Evolutionary conservation across 2,888 invertebrate genomes (phyloP).

Genomic region (Brachyptera risi): DNA sequence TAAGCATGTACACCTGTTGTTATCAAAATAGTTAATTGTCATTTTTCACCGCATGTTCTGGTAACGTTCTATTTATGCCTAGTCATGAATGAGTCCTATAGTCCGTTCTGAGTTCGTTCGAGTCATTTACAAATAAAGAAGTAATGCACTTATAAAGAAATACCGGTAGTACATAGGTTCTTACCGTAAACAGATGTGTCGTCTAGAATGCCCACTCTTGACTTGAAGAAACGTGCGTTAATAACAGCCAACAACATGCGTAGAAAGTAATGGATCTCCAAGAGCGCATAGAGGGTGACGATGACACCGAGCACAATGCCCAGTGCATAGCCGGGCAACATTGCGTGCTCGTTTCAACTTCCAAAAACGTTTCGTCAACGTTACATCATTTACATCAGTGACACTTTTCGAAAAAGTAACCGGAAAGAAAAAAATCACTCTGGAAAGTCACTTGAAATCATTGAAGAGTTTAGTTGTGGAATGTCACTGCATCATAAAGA

Average conservation of each 20-base stretch:
- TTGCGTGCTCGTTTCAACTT: slow-evolving; percentile 25
- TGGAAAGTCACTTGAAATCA: not conserved
- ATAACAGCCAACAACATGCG: slow-evolving; percentile 64
- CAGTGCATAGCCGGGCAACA: slow-evolving; percentile 44
- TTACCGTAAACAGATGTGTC: slow-evolving; percentile 65
- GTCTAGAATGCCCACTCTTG: slow-evolving; percentile 60
- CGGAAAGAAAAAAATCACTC: too few relatives aligned
- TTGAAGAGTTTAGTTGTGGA: not conserved
- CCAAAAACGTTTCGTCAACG: not conserved
- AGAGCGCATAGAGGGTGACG: slow-evolving; percentile 56
- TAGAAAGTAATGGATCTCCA: slow-evolving; percentile 71
- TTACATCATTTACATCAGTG: too few relatives aligned
- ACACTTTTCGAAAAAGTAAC: too few relatives aligned
- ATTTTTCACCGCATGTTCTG: too few relatives aligned
- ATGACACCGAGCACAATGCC: slow-evolving; percentile 43
- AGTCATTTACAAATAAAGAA: too few relatives aligned
- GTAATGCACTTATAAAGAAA: too few relatives aligned
- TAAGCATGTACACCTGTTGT: too few relatives aligned
- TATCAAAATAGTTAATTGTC: too few relatives aligned
- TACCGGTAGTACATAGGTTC: slow-evolving; percentile 37
- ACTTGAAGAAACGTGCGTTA: slow-evolving; percentile 60
- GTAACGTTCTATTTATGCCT: too few relatives aligned
- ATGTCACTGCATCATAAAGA: not conserved
- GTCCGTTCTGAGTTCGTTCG: too few relatives aligned
- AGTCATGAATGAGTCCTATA: too few relatives aligned